phyloP scores from a whole-genome alignment of 2,888 invertebrate genomes.

The Desoria tigrina region DNA sequence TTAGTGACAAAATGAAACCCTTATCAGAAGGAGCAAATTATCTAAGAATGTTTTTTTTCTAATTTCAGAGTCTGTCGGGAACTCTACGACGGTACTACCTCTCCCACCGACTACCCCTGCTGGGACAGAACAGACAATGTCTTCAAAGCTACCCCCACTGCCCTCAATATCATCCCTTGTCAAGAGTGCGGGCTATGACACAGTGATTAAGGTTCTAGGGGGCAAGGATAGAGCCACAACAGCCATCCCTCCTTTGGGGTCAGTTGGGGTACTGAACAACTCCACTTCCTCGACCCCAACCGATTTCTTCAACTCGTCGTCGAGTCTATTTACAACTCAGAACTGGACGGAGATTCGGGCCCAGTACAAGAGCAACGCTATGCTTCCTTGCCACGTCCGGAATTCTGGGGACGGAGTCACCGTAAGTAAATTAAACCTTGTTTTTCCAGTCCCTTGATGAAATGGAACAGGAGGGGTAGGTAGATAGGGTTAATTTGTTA shows the following conservation, averaged over 20 bases:
- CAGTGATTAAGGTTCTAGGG: conserved; percentile 8
- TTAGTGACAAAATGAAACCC: background rate
- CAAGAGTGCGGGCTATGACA: conserved; percentile 2
- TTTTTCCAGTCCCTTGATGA: background rate
- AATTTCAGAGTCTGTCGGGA: conserved; percentile 34
- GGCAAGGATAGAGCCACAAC: background rate
- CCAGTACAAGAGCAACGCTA: conserved; percentile 80
- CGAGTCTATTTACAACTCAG: conserved; percentile 69
- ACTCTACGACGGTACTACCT: conserved; percentile 19
- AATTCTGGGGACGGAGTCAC: conserved; percentile 77
- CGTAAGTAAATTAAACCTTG: conserved; percentile 67
- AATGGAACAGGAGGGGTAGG: background rate
- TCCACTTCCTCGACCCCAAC: conserved; percentile 30
- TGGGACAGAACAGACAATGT: background rate
- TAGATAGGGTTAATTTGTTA: no score
- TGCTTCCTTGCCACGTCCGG: conserved; percentile 79
- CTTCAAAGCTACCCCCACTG: background rate
- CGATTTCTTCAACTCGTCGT: conserved; percentile 35
- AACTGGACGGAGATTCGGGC: conserved; percentile 79
- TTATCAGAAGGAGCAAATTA: background rate
- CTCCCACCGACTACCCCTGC: conserved; percentile 6
- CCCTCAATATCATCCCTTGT: conserved; percentile 14
- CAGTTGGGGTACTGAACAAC: background rate
- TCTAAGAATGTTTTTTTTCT: background rate
- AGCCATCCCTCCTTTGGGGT: background rate